These are phyloP conservation scores for Aspiorhynchus laticeps DNA, from an alignment of 2,113 vertebrate species.

Conservation along the genomic window DNA sequence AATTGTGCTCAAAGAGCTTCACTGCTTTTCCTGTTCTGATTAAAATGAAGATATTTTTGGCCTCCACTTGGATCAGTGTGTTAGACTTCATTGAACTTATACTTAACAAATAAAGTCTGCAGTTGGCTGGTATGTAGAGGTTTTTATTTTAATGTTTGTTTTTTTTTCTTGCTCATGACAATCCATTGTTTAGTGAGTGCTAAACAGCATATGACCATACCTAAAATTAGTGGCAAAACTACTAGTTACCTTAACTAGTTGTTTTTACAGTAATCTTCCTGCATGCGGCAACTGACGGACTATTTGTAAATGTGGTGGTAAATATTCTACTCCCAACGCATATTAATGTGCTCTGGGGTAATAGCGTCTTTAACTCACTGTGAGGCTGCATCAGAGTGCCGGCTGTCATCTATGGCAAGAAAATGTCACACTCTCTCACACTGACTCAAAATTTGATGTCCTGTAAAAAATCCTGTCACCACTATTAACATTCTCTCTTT, in stretches of 20 bases:
- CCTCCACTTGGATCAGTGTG: neutral
- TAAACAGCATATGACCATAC: neutral
- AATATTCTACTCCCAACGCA: neutral
- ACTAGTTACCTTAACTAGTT: neutral
- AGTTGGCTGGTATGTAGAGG: neutral
- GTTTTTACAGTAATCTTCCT: neutral
- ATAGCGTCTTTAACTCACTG: conserved; percentile 1
- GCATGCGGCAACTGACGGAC: neutral
- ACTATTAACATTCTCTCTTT: conserved; percentile 7
- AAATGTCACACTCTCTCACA: conserved; percentile 30
- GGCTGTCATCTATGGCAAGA: conserved; percentile 3
- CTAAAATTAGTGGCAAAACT: neutral
- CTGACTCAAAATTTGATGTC: conserved; percentile 7
- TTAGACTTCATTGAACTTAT: neutral
- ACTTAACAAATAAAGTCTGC: neutral
- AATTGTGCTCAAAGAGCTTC: conserved; percentile 19
- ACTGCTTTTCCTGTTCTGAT: neutral
- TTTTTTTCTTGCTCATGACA: neutral
- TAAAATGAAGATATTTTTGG: neutral
- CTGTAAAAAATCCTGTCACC: conserved; percentile 5
- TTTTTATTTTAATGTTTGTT: neutral
- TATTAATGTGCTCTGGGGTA: neutral
- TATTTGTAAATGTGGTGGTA: neutral
- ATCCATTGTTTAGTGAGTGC: neutral
- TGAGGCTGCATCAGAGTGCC: neutral